Conservation (phyloP, 2,113 vertebrate species). For the Hypocryptadius cinnamomeus region DNA sequence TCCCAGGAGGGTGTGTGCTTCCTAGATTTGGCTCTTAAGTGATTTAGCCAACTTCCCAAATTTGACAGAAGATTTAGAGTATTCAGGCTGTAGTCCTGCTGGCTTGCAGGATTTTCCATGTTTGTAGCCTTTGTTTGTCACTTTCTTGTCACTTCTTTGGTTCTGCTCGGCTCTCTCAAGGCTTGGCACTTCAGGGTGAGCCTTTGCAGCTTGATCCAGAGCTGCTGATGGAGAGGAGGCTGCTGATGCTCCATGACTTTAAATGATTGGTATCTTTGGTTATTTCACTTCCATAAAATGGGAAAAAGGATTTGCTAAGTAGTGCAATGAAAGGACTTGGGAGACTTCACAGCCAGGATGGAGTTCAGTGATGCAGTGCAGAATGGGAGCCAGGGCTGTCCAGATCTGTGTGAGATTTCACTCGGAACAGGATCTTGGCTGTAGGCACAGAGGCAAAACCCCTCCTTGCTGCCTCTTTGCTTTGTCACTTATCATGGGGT, state of each 20-base stretch:
- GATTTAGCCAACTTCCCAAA: neutral
- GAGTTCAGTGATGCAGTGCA: neutral
- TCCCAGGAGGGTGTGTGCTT: neutral
- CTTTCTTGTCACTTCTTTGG: neutral
- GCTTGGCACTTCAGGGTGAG: neutral
- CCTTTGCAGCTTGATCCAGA: neutral
- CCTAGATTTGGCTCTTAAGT: neutral
- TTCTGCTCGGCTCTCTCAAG: neutral
- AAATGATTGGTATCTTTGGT: neutral
- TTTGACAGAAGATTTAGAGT: neutral
- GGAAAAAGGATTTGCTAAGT: neutral
- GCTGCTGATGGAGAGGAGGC: neutral
- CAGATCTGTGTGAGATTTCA: neutral
- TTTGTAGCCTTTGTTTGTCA: neutral
- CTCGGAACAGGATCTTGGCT: neutral
- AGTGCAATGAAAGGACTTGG: neutral
- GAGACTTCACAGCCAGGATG: neutral
- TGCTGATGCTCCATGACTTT: neutral
- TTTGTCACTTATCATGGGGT: rapidly evolving
- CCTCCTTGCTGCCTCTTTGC: neutral
- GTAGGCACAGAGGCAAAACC: neutral
- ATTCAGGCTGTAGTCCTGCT: neutral
- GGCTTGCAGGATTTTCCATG: neutral
- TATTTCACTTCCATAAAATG: neutral
- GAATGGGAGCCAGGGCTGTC: neutral